Evolutionary conservation across 2,888 invertebrate species (phyloP), one percentile per base, ranked within the genome.

Genomic region (Phoronis australis): DNA sequence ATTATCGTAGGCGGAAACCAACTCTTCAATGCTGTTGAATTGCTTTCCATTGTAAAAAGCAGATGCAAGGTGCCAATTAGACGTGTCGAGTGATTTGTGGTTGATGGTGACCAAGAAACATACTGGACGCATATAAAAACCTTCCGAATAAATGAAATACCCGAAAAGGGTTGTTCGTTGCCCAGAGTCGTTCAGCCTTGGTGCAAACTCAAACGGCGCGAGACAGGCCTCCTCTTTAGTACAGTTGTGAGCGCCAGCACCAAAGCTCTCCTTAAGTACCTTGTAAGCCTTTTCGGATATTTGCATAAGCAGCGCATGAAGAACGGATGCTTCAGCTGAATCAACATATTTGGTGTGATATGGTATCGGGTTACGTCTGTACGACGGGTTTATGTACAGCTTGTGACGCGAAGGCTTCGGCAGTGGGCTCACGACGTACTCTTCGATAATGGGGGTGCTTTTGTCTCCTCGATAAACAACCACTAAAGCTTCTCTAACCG

Each of bases 71-170:
- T 31, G 9, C 9, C 15, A 31, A 12, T 31, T 9, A 12, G 31
- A 12, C 9, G 31, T 9, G 15, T 31, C 31, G 15, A 12, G 9
- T 15, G 9, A 9, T 12, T 31, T 31, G 31, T 12, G 9, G 31
- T 31, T 15, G 15, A 31, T 15, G 15, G 15, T 62, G 27, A 71
- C 52, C 37, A 67, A 66, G 18, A 71, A 48, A 4, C 67, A 68
- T 5, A 69, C 50, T 0, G 71, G 69, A 38, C 66, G 64, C 1
- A 67, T 55, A n/a, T 64, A 61, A 38, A 56, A 64, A 1, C 69
- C 69, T 44, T 68, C 68, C 6, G 66, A 61, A 31, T 65, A 61
- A 12, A 66, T 55, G 45, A 61, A 66, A 0, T 63, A 56, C 59
- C 64, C 59, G 48, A 65, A 64, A 67, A 67, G 67, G 6, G 62